Base-by-base conservation (phyloP, 2,113 vertebrate species). In the Phalacrocorax brasilianus region DNA sequence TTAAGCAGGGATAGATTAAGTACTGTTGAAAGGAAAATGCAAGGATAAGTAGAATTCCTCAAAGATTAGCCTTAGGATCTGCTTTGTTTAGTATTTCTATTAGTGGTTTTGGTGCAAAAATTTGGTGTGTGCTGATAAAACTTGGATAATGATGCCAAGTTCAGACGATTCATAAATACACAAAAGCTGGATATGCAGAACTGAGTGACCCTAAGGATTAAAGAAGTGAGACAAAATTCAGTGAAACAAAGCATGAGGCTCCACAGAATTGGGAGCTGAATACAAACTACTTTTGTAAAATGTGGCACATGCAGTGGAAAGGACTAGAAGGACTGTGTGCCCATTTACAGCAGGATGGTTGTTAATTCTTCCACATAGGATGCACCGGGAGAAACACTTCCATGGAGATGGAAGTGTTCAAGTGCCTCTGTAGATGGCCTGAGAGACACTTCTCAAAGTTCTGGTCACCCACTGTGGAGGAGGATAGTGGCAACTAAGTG, bases 71-170 rank as follows among this genome's bases (percentile, higher is more conserved):
- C 38, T 92, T 88, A 77, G 91, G n/a, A 67, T 94, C 65, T 86
- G 50, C 75, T 86, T 92, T 81, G 58, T 87, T 89, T 88, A 95
- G 44, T 86, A 80, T 88, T 96, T 92, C 93, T 70, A 12, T 80
- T 88, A 86, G 71, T 71, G 71, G n/a, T 77, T 96, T 93, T 96
- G 79, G 92, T 92, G 85, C 85, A 93, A 35, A 88, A 95, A 90
- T 82, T 96, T 94, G 82, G 75, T 95, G 50, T 83, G 59, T 55
- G 72, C 79, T 97, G 94, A 96, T 97, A 93, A 95, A 94, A 78
- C 85, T 78, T 88, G 55, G 24, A 42, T 95, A 76, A 86, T 92
- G 89, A 89, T 77, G 92, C 92, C 78, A 94, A 68, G 88, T 92
- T 92, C 75, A 90, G 91, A 73, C 76, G 63, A 88, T 65, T 93